Percentiles rank a stretch among this genome's conserved stretches.
These are phyloP conservation scores for Leptothorax acervorum DNA, from an alignment of 2,888 invertebrate species.

Conservation along the genomic window DNA sequence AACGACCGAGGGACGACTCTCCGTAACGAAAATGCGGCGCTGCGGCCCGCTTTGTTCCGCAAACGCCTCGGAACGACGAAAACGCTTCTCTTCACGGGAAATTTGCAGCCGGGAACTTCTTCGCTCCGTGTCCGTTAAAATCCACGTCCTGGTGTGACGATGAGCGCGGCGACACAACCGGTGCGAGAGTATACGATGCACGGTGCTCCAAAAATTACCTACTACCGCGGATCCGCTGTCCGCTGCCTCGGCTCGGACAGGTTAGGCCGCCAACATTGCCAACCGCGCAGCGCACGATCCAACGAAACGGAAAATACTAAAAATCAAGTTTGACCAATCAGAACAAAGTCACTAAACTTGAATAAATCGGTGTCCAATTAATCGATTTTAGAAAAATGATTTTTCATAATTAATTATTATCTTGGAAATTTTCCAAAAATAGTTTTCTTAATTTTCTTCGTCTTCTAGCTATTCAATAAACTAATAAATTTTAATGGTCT, in stretches of 20 bases:
- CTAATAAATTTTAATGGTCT: neutral
- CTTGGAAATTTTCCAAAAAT: neutral
- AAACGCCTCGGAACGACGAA: slow-evolving; percentile 50
- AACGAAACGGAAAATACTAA: too few relatives aligned
- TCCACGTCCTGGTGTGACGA: slow-evolving; percentile 51
- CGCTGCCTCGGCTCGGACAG: slow-evolving; percentile 76
- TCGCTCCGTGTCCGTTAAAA: slow-evolving; percentile 53
- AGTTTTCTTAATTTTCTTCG: neutral
- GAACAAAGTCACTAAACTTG: too few relatives aligned
- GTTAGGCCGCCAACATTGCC: slow-evolving; percentile 77
- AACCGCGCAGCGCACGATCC: slow-evolving; percentile 54
- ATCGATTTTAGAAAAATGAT: neutral
- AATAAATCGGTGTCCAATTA: too few relatives aligned
- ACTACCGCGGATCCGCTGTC: slow-evolving; percentile 68
- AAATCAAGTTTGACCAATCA: too few relatives aligned
- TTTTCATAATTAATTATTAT: neutral
- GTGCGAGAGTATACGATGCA: slow-evolving; percentile 53
- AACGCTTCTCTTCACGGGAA: slow-evolving; percentile 50
- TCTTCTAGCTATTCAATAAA: neutral
- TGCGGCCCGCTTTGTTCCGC: slow-evolving; percentile 58
- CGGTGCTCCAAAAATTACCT: slow-evolving; percentile 57
- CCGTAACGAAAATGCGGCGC: slow-evolving; percentile 58
- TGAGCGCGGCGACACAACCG: slow-evolving; percentile 62
- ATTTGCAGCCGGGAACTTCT: neutral
- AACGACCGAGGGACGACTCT: slow-evolving; percentile 67